Base-by-base conservation (phyloP, 2,797 vertebrate species). In the Enteromius radiatus region DNA sequence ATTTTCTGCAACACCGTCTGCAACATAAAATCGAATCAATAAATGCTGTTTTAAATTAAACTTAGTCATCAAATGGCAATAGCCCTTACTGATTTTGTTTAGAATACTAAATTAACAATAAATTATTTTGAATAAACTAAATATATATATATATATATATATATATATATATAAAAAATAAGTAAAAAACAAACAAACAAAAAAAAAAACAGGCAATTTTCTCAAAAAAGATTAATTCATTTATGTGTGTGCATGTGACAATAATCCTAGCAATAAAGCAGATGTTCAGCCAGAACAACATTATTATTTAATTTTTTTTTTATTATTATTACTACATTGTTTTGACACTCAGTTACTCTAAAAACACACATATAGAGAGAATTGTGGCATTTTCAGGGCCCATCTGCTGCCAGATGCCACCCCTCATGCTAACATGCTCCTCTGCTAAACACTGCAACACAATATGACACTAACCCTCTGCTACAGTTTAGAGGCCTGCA, bases 401-500 rank as follows among this genome's bases (percentile, higher is more conserved):
- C 74, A 76, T 23, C 64, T 83, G 68, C 74, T 86, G 77, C 77
- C 83, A 87, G 74, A 86, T 77, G 78, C 85, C 83, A 73, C 63
- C 69, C 68, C 61, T 43, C 68, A 78, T 63, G 70, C 69, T 63
- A 65, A 75, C 84, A 75, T 49, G 73, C 80, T 75, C 38, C 64
- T 63, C 61, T 49, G 56, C 81, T 83, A 84, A 81, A 84, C 80
- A 83, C 67, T 41, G 63, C 79, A 80, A 83, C 65, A 63, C 82
- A 87, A 88, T 84, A 76, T 80, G 84, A 89, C 87, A 83, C 73
- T 78, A 82, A 84, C 87, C 86, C 85, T 86, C 88, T 86, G 86
- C 82, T 85, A 86, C 83, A 83, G 81, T 87, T 86, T 87, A 89
- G 80, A 84, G 71, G 85, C 81, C 79, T 85, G 82, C 41, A 82